Conservation (phyloP, 1,140 invertebrate genomes). For the Drosophila burlai region DNA sequence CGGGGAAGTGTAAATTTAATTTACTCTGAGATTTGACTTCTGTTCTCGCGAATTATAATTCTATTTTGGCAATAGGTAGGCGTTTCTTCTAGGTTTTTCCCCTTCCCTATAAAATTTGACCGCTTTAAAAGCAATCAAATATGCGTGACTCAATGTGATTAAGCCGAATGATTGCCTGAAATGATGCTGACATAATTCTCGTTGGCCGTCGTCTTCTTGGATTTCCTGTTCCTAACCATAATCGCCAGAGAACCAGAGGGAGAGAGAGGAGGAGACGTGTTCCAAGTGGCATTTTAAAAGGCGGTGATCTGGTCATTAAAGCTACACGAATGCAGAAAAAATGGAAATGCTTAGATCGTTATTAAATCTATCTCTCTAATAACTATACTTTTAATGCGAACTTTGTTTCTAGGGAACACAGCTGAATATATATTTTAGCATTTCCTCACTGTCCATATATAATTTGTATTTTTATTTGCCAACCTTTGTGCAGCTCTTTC, state of each 20-base stretch:
- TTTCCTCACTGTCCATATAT: constrained; percentile 15
- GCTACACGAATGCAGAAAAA: constrained; percentile 23
- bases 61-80: constrained; percentile 32
- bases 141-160: constrained; percentile 74
- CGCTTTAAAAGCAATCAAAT: constrained; percentile 74
- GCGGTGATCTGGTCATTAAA: constrained; percentile 46
- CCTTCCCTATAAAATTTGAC: constrained; percentile 23
- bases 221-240: constrained; percentile 44
- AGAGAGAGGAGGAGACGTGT: constrained; percentile 6
- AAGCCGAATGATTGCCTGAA: constrained; percentile 63
- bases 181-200: constrained; percentile 75
- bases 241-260: constrained; percentile 15
- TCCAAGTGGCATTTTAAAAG: constrained; percentile 49
- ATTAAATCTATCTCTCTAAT: constrained; percentile 6
- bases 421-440: constrained; percentile 12
- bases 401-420: constrained; percentile 7
- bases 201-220: constrained; percentile 32
- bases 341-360: constrained; percentile 18
- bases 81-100: not conserved
- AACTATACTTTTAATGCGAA: constrained; percentile 2
- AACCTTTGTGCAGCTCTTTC: constrained; percentile 19
- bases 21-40: not conserved
- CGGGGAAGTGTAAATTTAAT: constrained; percentile 58
- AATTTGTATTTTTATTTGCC: constrained; percentile 10
- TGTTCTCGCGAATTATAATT: constrained; percentile 10